Evolutionary conservation across 2,113 vertebrate species (phyloP).

Genomic region (Callaeas wilsoni): DNA sequence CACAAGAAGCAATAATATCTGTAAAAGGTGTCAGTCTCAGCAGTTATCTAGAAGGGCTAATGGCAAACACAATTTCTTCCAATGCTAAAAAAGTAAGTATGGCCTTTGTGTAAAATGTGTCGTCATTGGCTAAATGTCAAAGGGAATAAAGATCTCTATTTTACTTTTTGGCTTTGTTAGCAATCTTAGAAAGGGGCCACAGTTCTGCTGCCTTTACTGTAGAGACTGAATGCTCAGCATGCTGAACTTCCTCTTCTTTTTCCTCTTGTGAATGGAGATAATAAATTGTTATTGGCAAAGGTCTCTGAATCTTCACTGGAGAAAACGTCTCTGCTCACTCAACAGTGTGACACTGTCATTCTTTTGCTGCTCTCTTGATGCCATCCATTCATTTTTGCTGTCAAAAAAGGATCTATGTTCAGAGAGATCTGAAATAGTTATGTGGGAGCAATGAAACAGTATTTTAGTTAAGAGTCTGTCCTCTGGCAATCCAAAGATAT

Average conservation of each 20-base stretch:
- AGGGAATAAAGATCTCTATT: not conserved
- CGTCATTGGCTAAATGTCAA: not conserved
- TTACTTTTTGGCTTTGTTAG: not conserved
- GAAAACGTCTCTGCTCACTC: not conserved
- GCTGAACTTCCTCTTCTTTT: not conserved
- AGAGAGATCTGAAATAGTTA: not conserved
- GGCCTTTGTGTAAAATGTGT: not conserved
- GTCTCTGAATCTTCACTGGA: not conserved
- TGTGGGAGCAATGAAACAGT: not conserved
- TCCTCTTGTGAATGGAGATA: not conserved
- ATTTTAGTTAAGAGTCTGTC: not conserved
- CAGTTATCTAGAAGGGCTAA: conserved; percentile 93
- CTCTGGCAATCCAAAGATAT: not conserved
- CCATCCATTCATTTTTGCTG: not conserved
- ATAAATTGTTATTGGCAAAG: not conserved
- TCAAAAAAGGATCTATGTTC: not conserved
- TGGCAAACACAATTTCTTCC: conserved; percentile 90
- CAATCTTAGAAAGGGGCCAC: not conserved
- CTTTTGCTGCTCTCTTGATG: not conserved
- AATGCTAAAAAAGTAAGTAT: conserved; percentile 90
- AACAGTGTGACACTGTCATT: not conserved
- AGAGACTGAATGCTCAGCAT: not conserved
- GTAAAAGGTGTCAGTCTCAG: conserved; percentile 96
- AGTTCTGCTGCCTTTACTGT: not conserved
- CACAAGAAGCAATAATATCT: conserved; percentile 94